Evolutionary conservation across 2,797 vertebrate genomes (phyloP), one percentile per base, ranked within the genome.

Genomic region (Toxotes lorentzi): DNA sequence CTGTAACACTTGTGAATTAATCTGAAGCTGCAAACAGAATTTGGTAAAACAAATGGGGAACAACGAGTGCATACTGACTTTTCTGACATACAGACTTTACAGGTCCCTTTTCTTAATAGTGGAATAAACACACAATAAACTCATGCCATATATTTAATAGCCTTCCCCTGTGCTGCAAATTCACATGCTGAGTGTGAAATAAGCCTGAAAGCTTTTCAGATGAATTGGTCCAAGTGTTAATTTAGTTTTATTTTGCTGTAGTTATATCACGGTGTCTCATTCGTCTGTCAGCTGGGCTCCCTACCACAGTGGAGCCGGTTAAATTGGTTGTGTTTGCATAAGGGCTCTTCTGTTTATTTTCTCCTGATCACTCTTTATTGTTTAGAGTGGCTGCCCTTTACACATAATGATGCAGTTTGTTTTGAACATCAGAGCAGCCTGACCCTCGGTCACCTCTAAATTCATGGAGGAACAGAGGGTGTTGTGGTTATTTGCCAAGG

Each of bases 141-240:
- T 43, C 27, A 60, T 70, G 76, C 19, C 66, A 68, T 47, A 74
- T 69, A 73, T 78, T 48, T 71, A 91, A 76, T 68, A 70, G 53
- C 67, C 21, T 62, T 64, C 32, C 48, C 12, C 4, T 0, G 17
- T 70, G 58, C 45, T 47, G 43, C 24, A 21, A 50, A 79, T 83
- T 45, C 51, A 56, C 62, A 61, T 63, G 38, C 41, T 19, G 59
- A 61, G 59, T 64, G 75, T 86, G 68, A 84, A 87, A 82, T 81
- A 82, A 73, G 70, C 74, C 71, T 82, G 67, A 84, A 83, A 81
- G 67, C 68, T 74, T 82, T 81, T 58, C 50, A 71, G 66, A 82
- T 73, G 65, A 58, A 82, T 57, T 3, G 53, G 32, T 60, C 59
- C 3, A 7, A 45, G 5, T 73, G 56, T 84, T 81, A 58, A 38